A percentile compares a stretch with the other conserved stretches of the same genome.
Conservation (phyloP, 2,113 vertebrate genomes). For the Tiliqua scincoides region DNA sequence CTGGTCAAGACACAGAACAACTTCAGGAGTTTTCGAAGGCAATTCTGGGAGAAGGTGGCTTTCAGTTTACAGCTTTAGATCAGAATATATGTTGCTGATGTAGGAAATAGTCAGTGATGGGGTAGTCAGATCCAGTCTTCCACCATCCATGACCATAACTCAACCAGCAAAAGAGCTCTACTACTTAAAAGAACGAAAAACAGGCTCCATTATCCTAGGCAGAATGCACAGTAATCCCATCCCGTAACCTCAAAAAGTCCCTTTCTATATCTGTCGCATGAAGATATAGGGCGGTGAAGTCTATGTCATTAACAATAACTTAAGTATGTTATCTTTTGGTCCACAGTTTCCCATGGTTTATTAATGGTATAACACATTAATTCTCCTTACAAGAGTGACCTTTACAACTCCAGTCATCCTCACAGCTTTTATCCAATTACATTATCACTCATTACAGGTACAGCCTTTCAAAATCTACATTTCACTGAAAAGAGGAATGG, state of each 20-base stretch:
- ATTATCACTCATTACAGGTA: constrained; percentile 80
- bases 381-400: constrained; percentile 81
- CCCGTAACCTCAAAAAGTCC: constrained; percentile 75
- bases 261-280: constrained; percentile 71
- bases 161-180: constrained; percentile 10
- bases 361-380: constrained; percentile 81
- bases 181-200: constrained; percentile 7
- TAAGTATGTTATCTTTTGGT: constrained; percentile 80
- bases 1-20: no score
- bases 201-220: neutral
- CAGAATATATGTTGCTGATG: neutral
- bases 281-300: constrained; percentile 73
- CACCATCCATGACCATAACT: neutral
- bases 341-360: constrained; percentile 76
- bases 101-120: neutral
- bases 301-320: constrained; percentile 76
- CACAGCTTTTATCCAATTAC: constrained; percentile 80
- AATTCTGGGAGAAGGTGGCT: no score
- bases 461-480: constrained; percentile 76
- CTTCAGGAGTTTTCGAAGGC: no score
- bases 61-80: neutral
- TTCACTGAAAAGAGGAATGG: constrained; percentile 70
- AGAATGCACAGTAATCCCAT: constrained; percentile 39
- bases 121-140: neutral
- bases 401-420: constrained; percentile 81